Conservation (phyloP, 2,888 invertebrate genomes). For the Ophion ventricosus region DNA sequence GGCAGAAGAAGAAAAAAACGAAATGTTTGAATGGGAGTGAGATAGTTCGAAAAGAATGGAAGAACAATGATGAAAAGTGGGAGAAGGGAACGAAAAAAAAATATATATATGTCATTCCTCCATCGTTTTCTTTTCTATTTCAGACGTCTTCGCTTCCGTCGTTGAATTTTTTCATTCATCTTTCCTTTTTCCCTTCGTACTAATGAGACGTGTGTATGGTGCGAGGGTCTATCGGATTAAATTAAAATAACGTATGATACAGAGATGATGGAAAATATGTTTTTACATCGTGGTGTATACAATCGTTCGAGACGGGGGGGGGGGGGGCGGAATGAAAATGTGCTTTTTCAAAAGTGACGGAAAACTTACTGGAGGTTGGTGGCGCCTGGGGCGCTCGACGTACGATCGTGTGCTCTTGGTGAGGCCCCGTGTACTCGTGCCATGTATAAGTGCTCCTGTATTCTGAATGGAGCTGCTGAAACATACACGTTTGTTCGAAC, state of each 20-base stretch:
- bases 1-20: slow-evolving; percentile 8
- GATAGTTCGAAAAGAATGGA: slow-evolving; percentile 55
- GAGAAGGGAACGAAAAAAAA: slow-evolving; percentile 39
- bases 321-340: not conserved
- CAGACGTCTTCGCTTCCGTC: slow-evolving; percentile 53
- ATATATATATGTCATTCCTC: slow-evolving; percentile 32
- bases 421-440: slow-evolving; percentile 93
- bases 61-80: slow-evolving; percentile 64
- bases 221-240: slow-evolving; percentile 31
- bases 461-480: slow-evolving; percentile 94
- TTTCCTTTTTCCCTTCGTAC: slow-evolving; percentile 42
- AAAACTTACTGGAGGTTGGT: slow-evolving; percentile 80
- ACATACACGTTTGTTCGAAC: slow-evolving; percentile 68
- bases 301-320: slow-evolving; percentile 18
- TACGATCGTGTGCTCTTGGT: slow-evolving; percentile 87
- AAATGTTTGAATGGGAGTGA: slow-evolving; percentile 46
- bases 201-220: slow-evolving; percentile 55
- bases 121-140: slow-evolving; percentile 35
- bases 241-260: slow-evolving; percentile 35
- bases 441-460: slow-evolving; percentile 97
- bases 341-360: not conserved
- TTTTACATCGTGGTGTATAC: slow-evolving; percentile 5
- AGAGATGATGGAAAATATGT: slow-evolving; percentile 42
- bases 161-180: slow-evolving; percentile 34
- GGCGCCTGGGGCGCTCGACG: slow-evolving; percentile 87